phyloP scores from a whole-genome alignment of 2,888 invertebrate species.

The Dryobota labecula region DNA sequence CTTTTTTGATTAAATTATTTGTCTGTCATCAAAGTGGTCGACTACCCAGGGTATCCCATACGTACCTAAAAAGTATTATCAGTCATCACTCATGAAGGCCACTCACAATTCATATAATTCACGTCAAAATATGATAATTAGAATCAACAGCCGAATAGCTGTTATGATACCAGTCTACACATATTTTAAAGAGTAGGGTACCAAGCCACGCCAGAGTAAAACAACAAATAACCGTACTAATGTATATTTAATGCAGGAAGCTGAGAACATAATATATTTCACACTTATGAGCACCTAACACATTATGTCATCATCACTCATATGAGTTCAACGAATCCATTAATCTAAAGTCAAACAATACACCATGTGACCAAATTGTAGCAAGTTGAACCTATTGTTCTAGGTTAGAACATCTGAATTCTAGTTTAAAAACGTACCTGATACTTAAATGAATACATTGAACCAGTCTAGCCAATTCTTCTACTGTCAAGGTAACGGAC shows the following conservation, averaged over 20 bases:
- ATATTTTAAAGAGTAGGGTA: no score
- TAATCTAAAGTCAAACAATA: slow-evolving; percentile 31
- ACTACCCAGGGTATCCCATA: no score
- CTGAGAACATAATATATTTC: slow-evolving; percentile 17
- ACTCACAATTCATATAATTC: not conserved
- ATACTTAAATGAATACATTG: not conserved
- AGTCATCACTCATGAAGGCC: not conserved
- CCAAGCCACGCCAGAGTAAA: not conserved
- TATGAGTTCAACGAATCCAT: slow-evolving; percentile 36
- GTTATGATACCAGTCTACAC: not conserved
- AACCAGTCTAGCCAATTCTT: slow-evolving; percentile 5
- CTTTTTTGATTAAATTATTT: no score
- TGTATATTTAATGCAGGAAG: slow-evolving; percentile 18
- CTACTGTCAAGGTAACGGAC: slow-evolving; percentile 15
- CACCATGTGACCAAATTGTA: slow-evolving; percentile 32
- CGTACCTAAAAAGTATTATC: not conserved
- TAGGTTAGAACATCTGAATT: not conserved
- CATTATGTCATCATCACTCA: slow-evolving; percentile 29
- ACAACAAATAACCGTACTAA: slow-evolving; percentile 26
- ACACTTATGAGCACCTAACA: not conserved
- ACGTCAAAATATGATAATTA: not conserved
- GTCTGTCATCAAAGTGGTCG: no score
- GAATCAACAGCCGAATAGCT: not conserved
- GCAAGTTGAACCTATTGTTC: slow-evolving; percentile 13
- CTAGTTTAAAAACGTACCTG: slow-evolving; percentile 9